Conservation (phyloP, 1,140 invertebrate species). For the Branchinecta lindahli region DNA sequence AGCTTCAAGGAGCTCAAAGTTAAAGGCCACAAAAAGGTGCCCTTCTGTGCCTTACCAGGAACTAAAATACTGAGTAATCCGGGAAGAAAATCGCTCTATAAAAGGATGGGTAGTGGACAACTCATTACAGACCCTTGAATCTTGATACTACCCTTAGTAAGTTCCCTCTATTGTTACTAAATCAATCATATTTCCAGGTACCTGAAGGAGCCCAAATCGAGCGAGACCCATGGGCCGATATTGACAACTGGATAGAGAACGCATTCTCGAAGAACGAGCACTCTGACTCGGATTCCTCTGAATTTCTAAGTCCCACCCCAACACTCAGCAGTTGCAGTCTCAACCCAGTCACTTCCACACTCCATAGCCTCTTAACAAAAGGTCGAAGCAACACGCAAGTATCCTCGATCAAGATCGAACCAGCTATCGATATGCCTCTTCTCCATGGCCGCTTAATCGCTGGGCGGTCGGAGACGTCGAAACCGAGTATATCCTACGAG, state of each 20-base stretch:
- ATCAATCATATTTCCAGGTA: background rate
- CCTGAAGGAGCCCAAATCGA: background rate
- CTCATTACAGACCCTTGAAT: too few species aligned
- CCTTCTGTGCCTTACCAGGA: too few species aligned
- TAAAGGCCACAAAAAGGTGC: too few species aligned
- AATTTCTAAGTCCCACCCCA: constrained; percentile 16
- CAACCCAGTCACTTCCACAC: constrained; percentile 31
- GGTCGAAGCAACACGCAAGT: constrained; percentile 24
- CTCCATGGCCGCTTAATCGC: constrained; percentile 35
- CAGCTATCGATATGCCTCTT: constrained; percentile 47
- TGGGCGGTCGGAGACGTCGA: constrained; percentile 3
- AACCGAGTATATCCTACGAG: constrained; percentile 10
- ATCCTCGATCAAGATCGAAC: constrained; percentile 21
- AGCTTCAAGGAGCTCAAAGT: too few species aligned
- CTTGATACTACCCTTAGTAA: too few species aligned
- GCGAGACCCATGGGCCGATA: constrained; percentile 27
- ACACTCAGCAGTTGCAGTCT: constrained; percentile 24
- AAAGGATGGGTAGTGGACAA: too few species aligned
- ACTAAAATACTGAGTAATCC: too few species aligned
- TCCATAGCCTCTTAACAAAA: constrained; percentile 50
- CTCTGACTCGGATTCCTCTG: constrained; percentile 22
- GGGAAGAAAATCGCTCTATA: too few species aligned
- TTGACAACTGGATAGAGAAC: constrained; percentile 60
- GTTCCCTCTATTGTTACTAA: background rate
- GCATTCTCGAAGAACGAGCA: constrained; percentile 33